phyloP scores from a whole-genome alignment of 2,797 vertebrate species.

The Tangara arthus region DNA sequence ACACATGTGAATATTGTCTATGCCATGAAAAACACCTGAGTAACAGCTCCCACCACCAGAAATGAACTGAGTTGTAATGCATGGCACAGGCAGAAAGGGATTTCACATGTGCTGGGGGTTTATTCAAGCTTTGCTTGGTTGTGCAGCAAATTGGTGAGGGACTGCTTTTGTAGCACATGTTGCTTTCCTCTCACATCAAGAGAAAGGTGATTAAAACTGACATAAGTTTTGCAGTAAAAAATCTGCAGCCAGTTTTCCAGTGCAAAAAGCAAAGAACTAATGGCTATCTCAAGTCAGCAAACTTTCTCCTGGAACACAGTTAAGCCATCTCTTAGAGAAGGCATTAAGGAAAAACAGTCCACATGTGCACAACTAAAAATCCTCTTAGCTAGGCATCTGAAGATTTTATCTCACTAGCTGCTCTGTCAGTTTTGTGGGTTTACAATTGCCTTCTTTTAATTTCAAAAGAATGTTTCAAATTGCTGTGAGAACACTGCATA shows the following conservation, averaged over 20 bases:
- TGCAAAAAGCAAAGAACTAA: background rate
- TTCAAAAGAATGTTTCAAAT: background rate
- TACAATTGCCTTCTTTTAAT: background rate
- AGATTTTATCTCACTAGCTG: background rate
- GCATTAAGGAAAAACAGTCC: background rate
- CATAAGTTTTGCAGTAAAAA: background rate
- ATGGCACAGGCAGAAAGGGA: background rate
- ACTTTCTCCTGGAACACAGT: background rate
- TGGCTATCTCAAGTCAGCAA: background rate
- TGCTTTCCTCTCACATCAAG: background rate
- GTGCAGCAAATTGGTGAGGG: background rate
- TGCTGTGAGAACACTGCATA: background rate
- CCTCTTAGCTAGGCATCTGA: background rate
- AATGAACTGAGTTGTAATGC: background rate
- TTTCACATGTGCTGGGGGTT: background rate
- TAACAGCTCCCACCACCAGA: background rate
- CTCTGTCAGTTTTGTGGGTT: background rate
- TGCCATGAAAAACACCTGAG: background rate
- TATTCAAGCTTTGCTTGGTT: background rate
- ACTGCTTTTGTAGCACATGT: background rate
- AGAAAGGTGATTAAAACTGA: background rate
- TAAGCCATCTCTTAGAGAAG: background rate
- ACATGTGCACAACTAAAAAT: background rate
- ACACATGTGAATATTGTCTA: background rate
- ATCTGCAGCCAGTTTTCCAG: background rate